Base-by-base conservation (phyloP, 2,797 vertebrate species). In the Karalla daura region DNA sequence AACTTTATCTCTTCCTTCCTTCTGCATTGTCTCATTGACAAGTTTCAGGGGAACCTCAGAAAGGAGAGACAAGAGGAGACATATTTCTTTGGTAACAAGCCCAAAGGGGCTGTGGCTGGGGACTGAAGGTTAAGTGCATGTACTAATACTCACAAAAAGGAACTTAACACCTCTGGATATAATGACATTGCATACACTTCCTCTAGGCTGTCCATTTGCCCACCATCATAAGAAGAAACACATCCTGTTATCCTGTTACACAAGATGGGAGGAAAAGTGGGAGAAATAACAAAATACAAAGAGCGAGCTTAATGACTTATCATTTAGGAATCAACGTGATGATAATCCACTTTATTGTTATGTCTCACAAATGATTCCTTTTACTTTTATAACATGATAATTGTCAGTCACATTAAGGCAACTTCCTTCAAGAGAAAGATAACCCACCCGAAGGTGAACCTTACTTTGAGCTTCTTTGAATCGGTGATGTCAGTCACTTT, bases 1-100 rank as follows among this genome's bases (percentile, higher is more conserved):
- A 94, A 95, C 92, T 91, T 91, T 92, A 95, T 94, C 93, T 91
- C 90, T 86, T 60, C 80, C 93, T 95, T 95, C 94, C 94, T 93
- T 91, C 86, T 51, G 81, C 90, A 94, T 93, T 94, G 90, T 92
- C 87, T 88, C 25, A 63, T 59, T 94, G 93, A 94, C 92, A 93
- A 84, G 77, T 88, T 90, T 83, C 83, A 87, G 83, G 69, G 82
- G 81, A 74, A 86, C 82, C 84, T 81, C 64, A 62, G 21, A 1
- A 50, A 53, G 67, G 64, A 75, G 80, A 81, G 78, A 87, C 78
- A 85, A 86, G 83, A 87, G 70, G 71, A 82, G 88, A 82, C 83
- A 74, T 89, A 90, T 88, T 91, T 91, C 83, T 86, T 71, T 40
- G 73, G 86, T 86, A 90, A 89, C 81, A 82, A 85, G 78, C 89